Conservation (phyloP, 2,113 vertebrate genomes). For the rabbit (Oryctolagus cuniculus) region DNA sequence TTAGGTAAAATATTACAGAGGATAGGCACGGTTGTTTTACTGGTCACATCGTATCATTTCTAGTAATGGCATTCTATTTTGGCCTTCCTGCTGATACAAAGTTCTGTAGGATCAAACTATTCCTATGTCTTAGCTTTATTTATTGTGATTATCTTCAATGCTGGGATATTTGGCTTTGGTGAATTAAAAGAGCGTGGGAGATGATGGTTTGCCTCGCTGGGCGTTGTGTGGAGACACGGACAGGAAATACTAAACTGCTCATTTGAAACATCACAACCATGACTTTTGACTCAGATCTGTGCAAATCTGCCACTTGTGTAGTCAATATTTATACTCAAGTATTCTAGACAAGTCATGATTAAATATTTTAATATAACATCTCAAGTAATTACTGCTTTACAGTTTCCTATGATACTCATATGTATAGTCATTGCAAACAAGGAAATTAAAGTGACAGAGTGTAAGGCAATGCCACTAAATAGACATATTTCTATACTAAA, state of each 20-base stretch:
- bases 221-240: neutral
- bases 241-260: neutral
- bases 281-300: neutral
- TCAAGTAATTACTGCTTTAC: conserved; percentile 7
- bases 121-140: neutral
- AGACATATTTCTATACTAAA: neutral
- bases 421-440: neutral
- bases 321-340: neutral
- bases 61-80: neutral
- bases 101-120: neutral
- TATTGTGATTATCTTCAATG: neutral
- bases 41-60: neutral
- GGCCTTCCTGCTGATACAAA: neutral
- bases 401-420: neutral
- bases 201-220: neutral
- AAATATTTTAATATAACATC: neutral
- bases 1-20: neutral
- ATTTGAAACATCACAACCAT: neutral
- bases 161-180: neutral
- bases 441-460: neutral
- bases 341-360: neutral
- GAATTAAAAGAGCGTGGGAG: neutral
- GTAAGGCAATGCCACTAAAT: neutral
- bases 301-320: neutral
- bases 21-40: neutral